Evolutionary conservation across 2,113 vertebrate genomes (phyloP).

Genomic region (Megalops atlanticus): DNA sequence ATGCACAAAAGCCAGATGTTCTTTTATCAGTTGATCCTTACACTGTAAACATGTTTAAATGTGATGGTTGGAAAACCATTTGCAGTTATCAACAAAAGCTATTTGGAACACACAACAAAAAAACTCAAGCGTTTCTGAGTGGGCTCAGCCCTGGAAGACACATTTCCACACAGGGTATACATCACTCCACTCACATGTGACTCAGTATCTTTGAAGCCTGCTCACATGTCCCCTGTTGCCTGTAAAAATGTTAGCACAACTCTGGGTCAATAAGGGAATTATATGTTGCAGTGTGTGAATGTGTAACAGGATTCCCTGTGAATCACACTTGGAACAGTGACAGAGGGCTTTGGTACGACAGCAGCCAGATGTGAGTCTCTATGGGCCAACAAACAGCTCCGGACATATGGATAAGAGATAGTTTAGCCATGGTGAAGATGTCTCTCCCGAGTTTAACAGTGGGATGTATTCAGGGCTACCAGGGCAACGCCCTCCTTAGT

Average conservation of each 20-base stretch:
- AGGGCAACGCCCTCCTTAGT: slow-evolving; percentile 22
- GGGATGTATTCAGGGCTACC: not conserved
- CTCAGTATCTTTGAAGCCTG: slow-evolving; percentile 2
- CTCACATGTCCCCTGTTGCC: not conserved
- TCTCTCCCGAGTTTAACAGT: not conserved
- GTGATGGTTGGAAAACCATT: slow-evolving; percentile 52
- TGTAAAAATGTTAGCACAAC: not conserved
- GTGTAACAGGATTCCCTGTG: slow-evolving; percentile 43
- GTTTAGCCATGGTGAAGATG: slow-evolving; percentile 14
- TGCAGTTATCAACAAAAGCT: slow-evolving; percentile 58
- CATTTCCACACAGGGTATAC: slow-evolving; percentile 32
- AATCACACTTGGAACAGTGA: slow-evolving; percentile 59
- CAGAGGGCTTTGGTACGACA: slow-evolving; percentile 35
- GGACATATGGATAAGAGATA: slow-evolving; percentile 61
- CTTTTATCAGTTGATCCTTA: slow-evolving; percentile 53
- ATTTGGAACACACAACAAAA: slow-evolving; percentile 61
- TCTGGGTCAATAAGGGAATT: slow-evolving; percentile 52
- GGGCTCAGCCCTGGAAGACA: slow-evolving; percentile 43
- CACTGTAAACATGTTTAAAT: slow-evolving; percentile 62
- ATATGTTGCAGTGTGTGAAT: slow-evolving; percentile 40
- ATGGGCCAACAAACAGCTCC: slow-evolving; percentile 64
- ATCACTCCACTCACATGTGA: slow-evolving; percentile 31
- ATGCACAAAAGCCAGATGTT: slow-evolving; percentile 77
- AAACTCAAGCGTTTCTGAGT: slow-evolving; percentile 42
- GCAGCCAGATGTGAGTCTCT: slow-evolving; percentile 41